Base-by-base conservation (phyloP, 1,140 invertebrate genomes). In the Bombus difficillimus region DNA sequence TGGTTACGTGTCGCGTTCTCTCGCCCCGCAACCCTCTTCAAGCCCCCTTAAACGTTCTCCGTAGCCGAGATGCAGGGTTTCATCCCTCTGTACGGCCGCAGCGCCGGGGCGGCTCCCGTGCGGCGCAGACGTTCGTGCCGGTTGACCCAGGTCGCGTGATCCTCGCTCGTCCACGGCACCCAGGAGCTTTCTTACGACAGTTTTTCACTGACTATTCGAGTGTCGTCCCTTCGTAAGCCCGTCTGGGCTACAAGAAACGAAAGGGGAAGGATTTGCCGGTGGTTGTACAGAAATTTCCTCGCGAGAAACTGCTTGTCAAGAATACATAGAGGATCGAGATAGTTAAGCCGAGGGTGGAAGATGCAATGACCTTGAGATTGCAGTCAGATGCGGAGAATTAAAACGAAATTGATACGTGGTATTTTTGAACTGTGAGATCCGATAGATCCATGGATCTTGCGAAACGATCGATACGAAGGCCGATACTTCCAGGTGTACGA, bases 101-200 rank as follows among this genome's bases (percentile, higher is more conserved):
- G 90, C 90, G 90, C 91, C 93, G 90, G 93, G 93, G 93, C 93
- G 94, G 93, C 94, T 94, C 92, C 92, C 92, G 86, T 86, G 92
- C 88, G 88, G 91, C 92, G 92, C 92, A 94, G 93, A 93, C 92
- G 92, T 93, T 91, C 88, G 91, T 89, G 87, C 92, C 89, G 91
- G 92, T 95, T 93, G 91, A 91, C 92, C 93, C 90, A 92, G 93
- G 90, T 92, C 90, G 90, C 85, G 91, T 39, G 72, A 76, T 71
- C 79, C 66, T 59, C 47, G 3, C n/a, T 43, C 25, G 28, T 28
- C 68, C 3, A 4, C 22, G 18, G 43, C 12, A 62, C 1, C 47
- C 37, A 4, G 12, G 53, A n/a, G 28, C 59, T 83, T 53, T 8
- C 59, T 25, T 53, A 53, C 64, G n/a, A 13, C 43, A 13, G 22